Percentiles rank a stretch among this genome's conserved stretches.
These are phyloP conservation scores for Aplysia californica DNA, from an alignment of 1,140 invertebrate species.

Conservation along the genomic window DNA sequence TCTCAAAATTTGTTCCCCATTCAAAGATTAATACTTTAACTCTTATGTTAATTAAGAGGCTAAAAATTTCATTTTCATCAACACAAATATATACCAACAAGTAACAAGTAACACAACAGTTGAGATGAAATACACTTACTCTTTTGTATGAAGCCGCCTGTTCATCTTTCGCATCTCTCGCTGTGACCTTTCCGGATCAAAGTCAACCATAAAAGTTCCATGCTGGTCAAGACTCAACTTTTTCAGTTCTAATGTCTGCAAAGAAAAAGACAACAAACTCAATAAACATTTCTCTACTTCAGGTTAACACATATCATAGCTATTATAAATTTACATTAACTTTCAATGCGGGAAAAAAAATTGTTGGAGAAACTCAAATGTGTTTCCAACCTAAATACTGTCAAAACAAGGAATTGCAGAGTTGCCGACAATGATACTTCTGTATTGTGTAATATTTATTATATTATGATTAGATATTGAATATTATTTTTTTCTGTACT, in stretches of 20 bases:
- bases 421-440: too few relatives aligned
- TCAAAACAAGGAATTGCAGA: too few relatives aligned
- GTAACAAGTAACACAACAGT: neutral
- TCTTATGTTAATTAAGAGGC: neutral
- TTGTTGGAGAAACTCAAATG: too few relatives aligned
- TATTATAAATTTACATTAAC: too few relatives aligned
- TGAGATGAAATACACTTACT: conserved; percentile 39
- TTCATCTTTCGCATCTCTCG: conserved; percentile 66
- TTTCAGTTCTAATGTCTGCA: conserved; percentile 41
- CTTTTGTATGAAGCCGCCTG: conserved; percentile 58
- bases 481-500: too few relatives aligned
- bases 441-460: too few relatives aligned
- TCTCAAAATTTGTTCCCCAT: neutral
- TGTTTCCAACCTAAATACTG: too few relatives aligned
- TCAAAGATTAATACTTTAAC: neutral
- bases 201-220: conserved; percentile 65
- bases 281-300: too few relatives aligned
- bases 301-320: too few relatives aligned
- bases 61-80: neutral
- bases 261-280: too few relatives aligned
- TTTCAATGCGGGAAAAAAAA: too few relatives aligned
- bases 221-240: conserved; percentile 58
- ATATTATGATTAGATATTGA: too few relatives aligned
- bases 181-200: conserved; percentile 64
- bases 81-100: neutral